Evolutionary conservation across 2,113 vertebrate species (phyloP), one percentile per base, ranked within the genome.

Genomic region (Pygoscelis adeliae): DNA sequence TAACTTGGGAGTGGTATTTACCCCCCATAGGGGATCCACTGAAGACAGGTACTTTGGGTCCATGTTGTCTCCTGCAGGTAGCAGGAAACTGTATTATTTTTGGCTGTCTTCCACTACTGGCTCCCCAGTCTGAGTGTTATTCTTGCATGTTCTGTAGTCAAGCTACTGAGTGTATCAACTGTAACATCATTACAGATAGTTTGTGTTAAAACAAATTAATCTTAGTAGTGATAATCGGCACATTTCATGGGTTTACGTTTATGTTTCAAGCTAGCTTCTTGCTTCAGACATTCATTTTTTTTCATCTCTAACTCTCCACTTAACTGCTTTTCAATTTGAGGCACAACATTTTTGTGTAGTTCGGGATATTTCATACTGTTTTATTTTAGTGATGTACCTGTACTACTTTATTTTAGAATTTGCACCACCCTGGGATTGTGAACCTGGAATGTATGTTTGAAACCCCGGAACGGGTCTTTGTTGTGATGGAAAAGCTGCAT

Each of bases 401-500:
- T 79, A 25, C n/a, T 97, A 21, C 42, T 92, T 91, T 90, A 25
- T 65, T 92, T 83, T 66, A 99, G 99, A 99, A 99, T 97, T 98
- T 99, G 95, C 99, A 99, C 94, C 99, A 99, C 93, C 99, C 99
- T 93, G 99, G 99, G 66, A 99, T 99, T 83, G 99, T 99, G 79
- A 99, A 99, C 97, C 98, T 99, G 98, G 99, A 99, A 98, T 99
- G 99, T 89, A 99, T 99, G 99, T 99, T 99, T 93, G 99, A 99
- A 98, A 99, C 99, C 3, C 99, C 99, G 1, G 99, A 99, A 97
- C 98, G 99, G 52, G 99, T 99, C 83, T 99, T 99, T 96, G 99
- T 99, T 30, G 99, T 99, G 87, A 99, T 99, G 99, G 99, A 99
- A 98, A 99, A 99, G 97, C 98, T 99, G 63, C 99, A 99, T 17